These are phyloP conservation scores for Acronicta aceris DNA, from an alignment of 2,888 invertebrate species.

Conservation along the genomic window DNA sequence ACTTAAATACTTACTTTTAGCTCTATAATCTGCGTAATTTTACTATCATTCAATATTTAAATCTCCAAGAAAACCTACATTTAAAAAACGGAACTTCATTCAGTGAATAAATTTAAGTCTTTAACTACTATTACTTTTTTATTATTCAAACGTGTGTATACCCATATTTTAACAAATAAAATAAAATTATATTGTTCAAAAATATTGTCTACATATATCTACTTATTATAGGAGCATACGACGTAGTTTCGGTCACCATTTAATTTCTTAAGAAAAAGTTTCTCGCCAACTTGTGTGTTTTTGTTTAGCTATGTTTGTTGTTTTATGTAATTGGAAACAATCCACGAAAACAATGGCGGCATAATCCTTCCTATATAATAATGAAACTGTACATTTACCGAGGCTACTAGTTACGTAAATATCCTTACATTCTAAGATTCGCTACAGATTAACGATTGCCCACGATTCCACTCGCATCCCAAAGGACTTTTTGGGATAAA, in stretches of 20 bases:
- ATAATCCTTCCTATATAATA: conserved; percentile 28
- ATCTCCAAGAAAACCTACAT: too few species aligned
- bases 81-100: too few species aligned
- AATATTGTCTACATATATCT: too few species aligned
- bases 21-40: too few species aligned
- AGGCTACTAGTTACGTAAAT: conserved; percentile 13
- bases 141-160: too few species aligned
- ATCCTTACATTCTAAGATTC: conserved; percentile 4
- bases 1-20: neutral
- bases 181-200: too few species aligned
- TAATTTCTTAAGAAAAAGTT: conserved; percentile 46
- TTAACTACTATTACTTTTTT: too few species aligned
- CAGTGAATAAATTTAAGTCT: too few species aligned
- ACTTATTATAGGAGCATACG: neutral
- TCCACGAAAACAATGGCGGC: conserved; percentile 41
- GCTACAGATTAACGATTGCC: neutral
- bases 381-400: conserved; percentile 20
- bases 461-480: too few species aligned
- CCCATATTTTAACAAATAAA: too few species aligned
- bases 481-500: too few species aligned
- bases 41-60: too few species aligned
- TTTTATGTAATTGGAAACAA: conserved; percentile 42
- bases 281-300: conserved; percentile 24
- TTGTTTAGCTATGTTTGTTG: conserved; percentile 41
- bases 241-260: conserved; percentile 24